A percentile compares a stretch with the other conserved stretches of the same genome.
These are phyloP conservation scores for Ceratina japonica DNA, from an alignment of 1,140 invertebrate species.

Conservation along the genomic window DNA sequence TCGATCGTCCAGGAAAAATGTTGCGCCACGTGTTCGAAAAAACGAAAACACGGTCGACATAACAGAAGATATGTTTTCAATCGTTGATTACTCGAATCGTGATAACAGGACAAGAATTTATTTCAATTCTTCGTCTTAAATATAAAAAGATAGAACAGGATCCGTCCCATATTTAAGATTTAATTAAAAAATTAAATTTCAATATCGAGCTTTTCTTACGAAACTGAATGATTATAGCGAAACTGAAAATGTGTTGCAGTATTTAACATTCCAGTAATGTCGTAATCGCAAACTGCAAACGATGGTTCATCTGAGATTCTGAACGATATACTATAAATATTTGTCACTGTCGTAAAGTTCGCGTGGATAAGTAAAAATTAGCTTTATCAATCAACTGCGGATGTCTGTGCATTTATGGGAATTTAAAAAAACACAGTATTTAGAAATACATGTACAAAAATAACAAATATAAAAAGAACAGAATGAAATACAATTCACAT, in stretches of 20 bases:
- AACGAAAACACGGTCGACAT: constrained; percentile 68
- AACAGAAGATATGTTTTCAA: constrained; percentile 61
- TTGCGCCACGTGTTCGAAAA: constrained; percentile 70
- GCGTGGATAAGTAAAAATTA: too few relatives aligned
- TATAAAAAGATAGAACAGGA: constrained; percentile 1
- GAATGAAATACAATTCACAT: too few relatives aligned
- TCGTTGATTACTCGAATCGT: constrained; percentile 36
- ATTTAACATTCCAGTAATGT: constrained; percentile 4
- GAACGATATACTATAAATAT: not conserved
- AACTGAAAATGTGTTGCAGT: not conserved
- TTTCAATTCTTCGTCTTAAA: not conserved
- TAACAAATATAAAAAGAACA: too few relatives aligned
- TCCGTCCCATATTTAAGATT: constrained; percentile 25
- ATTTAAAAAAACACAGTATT: too few relatives aligned
- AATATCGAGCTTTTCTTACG: not conserved
- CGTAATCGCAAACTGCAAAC: not conserved
- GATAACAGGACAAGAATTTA: not conserved
- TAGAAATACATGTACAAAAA: too few relatives aligned
- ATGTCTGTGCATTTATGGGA: too few relatives aligned
- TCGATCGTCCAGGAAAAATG: constrained; percentile 69
- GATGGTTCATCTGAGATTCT: not conserved
- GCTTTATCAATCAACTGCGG: too few relatives aligned
- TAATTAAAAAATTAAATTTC: not conserved
- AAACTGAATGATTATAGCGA: not conserved
- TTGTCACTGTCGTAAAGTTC: too few relatives aligned